Evolutionary conservation across 1,140 invertebrate genomes (phyloP), one percentile per base, ranked within the genome.

Genomic region (Zaprionus lachaisei): DNA sequence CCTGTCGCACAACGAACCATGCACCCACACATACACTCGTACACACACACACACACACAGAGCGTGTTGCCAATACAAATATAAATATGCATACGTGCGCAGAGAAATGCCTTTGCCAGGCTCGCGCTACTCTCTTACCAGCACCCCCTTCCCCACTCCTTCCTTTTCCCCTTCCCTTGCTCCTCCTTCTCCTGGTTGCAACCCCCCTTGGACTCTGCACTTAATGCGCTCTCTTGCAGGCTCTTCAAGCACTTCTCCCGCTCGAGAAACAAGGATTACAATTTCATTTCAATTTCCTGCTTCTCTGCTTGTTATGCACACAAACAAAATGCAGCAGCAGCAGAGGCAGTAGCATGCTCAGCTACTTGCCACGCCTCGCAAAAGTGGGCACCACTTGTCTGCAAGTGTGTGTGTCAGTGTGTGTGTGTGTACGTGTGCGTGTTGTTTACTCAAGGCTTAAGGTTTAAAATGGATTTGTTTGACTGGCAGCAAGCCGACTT

Each of bases 401-500:
- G 26, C 11, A 14, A 37, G 26, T 61, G 17, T 66, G 44, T 49
- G 79, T 68, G 58, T 11, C 24, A 26, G 63, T 58, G 28, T 54
- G 44, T 49, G 79, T 68, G 71, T 57, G 54, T 70, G 51, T 44
- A 41, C 75, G 55, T 70, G 62, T 67, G 76, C 70, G 71, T 75
- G 79, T 81, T 86, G 83, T 81, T 85, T 85, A 81, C 83, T 77
- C 67, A 79, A 76, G 82, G 67, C 72, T 86, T 85, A 85, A 77
- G 82, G 76, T 75, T 84, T 84, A 79, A 79, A 85, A 79, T 85
- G 82, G 82, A 86, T 85, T 86, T 86, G 82, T 81, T 85, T 86
- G 76, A 84, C 76, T 84, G 78, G 78, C 82, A 84, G 74, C 74
- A 63, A 73, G 79, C 81, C 81, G 81, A 69, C 82, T 85, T 83